Conservation (phyloP, 2,113 vertebrate genomes). For the Centrocercus urophasianus region DNA sequence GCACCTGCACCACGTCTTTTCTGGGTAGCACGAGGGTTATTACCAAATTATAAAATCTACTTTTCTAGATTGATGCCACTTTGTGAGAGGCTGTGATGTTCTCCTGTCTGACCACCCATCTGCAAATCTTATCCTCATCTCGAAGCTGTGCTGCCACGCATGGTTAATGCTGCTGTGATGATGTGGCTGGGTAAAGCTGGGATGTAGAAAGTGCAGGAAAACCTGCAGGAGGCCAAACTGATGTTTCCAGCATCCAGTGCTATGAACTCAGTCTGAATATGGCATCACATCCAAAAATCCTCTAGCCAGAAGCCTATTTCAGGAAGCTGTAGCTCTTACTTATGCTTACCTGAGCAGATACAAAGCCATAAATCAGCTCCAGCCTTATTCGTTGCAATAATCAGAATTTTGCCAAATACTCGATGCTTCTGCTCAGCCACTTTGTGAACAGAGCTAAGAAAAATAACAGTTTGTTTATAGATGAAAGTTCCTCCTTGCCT, state of each 20-base stretch:
- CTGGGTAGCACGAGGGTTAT: not conserved
- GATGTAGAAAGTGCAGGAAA: not conserved
- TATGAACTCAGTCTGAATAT: not conserved
- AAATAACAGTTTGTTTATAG: not conserved
- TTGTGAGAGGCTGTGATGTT: not conserved
- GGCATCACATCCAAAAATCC: not conserved
- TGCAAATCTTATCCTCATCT: not conserved
- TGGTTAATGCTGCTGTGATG: not conserved
- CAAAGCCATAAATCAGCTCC: not conserved
- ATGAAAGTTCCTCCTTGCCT: not conserved
- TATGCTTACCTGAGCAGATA: not conserved
- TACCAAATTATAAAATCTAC: not conserved
- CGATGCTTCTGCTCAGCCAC: not conserved
- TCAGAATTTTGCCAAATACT: not conserved
- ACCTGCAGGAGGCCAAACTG: not conserved
- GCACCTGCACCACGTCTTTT: not conserved
- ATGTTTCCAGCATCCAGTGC: not conserved
- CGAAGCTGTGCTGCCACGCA: not conserved
- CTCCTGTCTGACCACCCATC: not conserved
- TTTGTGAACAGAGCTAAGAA: not conserved
- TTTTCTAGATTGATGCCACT: not conserved
- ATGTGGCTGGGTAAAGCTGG: not conserved
- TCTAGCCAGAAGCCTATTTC: not conserved
- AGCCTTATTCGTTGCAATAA: not conserved
- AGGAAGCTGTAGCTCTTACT: not conserved